Base-by-base conservation (phyloP, 2,888 invertebrate genomes). In the Podabrus alpinus region DNA sequence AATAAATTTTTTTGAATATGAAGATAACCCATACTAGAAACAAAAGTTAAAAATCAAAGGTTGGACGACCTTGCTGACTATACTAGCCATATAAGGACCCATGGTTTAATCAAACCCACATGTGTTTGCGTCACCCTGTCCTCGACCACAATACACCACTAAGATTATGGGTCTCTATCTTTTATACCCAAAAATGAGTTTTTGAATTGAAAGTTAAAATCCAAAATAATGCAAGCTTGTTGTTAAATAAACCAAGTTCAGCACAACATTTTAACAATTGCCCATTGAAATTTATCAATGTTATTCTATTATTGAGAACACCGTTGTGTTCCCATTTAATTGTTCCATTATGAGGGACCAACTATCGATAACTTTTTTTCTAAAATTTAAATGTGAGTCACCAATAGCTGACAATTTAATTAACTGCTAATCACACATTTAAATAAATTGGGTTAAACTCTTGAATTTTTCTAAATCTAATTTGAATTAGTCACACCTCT, bases 11-110 rank as follows among this genome's bases (percentile, higher is more conserved):
- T 19, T 25, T 25, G 16, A 66, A 62, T 25, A 15, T 15, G 21
- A 15, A 66, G 15, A 66, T 17, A 66, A 66, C 24, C 25, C 13
- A 66, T 15, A 11, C 15, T 11, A 24, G 25, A 11, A 25, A 10
- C 13, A 66, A 24, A 66, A 21, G 66, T 15, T 25, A 66, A 66
- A 15, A 24, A 66, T 15, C 24, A 66, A 66, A 15, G 21, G 16
- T n/a, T 45, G 45, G 45, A 45, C 80, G 83, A 81, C 84, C 84
- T 84, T 84, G 84, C 76, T 78, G 72, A 80, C 74, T 75, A 78
- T 79, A 80, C 82, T 78, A 79, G 73, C 84, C 84, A 81, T 84
- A 84, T 84, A 83, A 83, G 84, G 62, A 81, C 82, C 82, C 82
- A 80, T 82, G 79, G 79, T 79, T 80, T 78, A 77, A 64, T 64